Percentiles rank a stretch among this genome's conserved stretches.
Conservation (phyloP, 2,888 invertebrate species). For the Brachycybe producta region DNA sequence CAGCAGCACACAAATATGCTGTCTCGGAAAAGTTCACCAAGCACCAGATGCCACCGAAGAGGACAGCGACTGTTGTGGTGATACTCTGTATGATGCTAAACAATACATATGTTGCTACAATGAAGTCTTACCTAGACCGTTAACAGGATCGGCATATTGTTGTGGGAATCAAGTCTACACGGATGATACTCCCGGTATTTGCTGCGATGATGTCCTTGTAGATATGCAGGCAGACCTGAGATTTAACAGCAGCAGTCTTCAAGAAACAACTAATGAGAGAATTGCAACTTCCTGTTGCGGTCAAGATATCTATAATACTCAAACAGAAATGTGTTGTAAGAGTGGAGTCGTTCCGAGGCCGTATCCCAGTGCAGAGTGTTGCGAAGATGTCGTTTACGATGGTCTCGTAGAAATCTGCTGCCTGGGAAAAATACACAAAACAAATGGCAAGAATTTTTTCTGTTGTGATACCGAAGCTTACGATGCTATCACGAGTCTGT, state of each 20-base stretch:
- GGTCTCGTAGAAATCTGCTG: not conserved
- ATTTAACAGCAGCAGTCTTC: not conserved
- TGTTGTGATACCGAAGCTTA: not conserved
- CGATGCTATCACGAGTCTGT: not conserved
- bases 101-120: not conserved
- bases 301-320: not conserved
- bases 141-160: too few species aligned
- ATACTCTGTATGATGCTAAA: not conserved
- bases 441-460: not conserved
- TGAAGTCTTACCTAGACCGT: not conserved
- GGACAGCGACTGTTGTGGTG: slow-evolving; percentile 5
- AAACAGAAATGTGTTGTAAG: not conserved
- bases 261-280: too few species aligned
- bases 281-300: too few species aligned
- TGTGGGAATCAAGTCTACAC: not conserved
- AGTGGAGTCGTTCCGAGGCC: not conserved
- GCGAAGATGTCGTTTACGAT: not conserved
- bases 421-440: not conserved
- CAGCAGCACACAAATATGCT: too few species aligned
- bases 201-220: slow-evolving; percentile 1
- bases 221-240: not conserved
- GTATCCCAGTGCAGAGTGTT: not conserved
- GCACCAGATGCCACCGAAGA: not conserved
- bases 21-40: too few species aligned
- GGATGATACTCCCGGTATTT: not conserved